These are phyloP conservation scores for Eupithecia centaureata DNA, from an alignment of 2,888 invertebrate genomes.

Conservation along the genomic window DNA sequence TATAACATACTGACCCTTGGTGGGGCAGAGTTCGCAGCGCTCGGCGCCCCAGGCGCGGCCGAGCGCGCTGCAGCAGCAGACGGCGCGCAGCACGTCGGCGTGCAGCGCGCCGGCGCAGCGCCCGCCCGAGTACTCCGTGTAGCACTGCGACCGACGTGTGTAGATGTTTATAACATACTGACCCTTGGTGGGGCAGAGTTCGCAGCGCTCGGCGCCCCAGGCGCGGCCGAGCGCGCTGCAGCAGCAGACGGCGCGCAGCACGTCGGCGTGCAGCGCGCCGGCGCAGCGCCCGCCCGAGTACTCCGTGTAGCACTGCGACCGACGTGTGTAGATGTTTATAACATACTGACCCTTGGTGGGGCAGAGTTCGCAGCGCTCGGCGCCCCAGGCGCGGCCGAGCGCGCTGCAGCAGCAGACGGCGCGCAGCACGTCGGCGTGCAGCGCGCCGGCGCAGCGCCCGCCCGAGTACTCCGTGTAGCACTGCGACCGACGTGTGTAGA, in stretches of 20 bases:
- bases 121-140: slow-evolving; percentile 89
- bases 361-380: slow-evolving; percentile 88
- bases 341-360: slow-evolving; percentile 84
- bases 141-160: slow-evolving; percentile 91
- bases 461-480: slow-evolving; percentile 91
- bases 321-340: background rate
- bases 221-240: too few relatives aligned
- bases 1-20: slow-evolving; percentile 72
- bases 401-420: slow-evolving; percentile 92
- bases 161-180: too few relatives aligned
- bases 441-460: slow-evolving; percentile 87
- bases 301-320: too few relatives aligned
- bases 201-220: too few relatives aligned
- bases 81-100: slow-evolving; percentile 86
- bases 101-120: slow-evolving; percentile 87
- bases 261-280: too few relatives aligned
- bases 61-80: slow-evolving; percentile 92
- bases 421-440: slow-evolving; percentile 87
- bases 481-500: slow-evolving; percentile 88
- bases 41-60: slow-evolving; percentile 90
- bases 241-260: too few relatives aligned
- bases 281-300: too few relatives aligned
- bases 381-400: slow-evolving; percentile 90
- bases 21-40: slow-evolving; percentile 89
- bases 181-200: too few relatives aligned